A percentile compares a stretch with the other conserved stretches of the same genome.
Evolutionary conservation across 2,797 vertebrate genomes (phyloP).

Genomic region (Manis crassicaudata): DNA sequence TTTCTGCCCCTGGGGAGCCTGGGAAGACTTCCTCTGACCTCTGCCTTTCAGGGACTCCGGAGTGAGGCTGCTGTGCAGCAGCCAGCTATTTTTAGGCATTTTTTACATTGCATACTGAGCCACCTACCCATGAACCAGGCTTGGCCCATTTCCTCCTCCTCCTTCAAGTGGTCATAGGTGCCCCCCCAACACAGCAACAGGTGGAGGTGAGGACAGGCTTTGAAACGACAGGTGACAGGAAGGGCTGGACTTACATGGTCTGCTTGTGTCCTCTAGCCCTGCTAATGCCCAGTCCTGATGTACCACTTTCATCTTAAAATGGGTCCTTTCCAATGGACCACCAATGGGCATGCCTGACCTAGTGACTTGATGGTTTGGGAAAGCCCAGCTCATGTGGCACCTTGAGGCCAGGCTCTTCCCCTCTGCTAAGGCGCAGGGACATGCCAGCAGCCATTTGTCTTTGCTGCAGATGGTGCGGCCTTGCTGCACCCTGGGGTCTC

Average conservation of each 20-base stretch:
- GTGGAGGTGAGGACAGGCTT: too few relatives aligned
- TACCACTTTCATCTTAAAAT: neutral
- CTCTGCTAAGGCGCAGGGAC: neutral
- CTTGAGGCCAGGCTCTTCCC: accelerated
- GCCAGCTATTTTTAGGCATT: neutral
- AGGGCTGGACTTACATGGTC: neutral
- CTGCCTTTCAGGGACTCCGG: neutral
- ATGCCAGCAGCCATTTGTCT: neutral
- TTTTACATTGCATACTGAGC: neutral
- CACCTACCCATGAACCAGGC: neutral
- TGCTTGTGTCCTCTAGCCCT: neutral
- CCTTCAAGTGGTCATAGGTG: neutral
- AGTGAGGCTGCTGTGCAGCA: neutral
- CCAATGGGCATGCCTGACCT: too few relatives aligned
- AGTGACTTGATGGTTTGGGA: neutral
- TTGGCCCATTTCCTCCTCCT: neutral
- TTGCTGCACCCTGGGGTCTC: neutral
- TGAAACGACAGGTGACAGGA: neutral
- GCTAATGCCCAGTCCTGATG: too few relatives aligned
- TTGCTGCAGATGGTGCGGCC: neutral
- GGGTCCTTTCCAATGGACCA: too few relatives aligned
- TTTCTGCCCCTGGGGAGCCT: neutral
- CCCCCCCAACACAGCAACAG: neutral
- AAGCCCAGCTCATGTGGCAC: neutral
- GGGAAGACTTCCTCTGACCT: neutral